Base-by-base conservation (phyloP, 2,888 invertebrate genomes). In the Drosophila paramelanica region DNA sequence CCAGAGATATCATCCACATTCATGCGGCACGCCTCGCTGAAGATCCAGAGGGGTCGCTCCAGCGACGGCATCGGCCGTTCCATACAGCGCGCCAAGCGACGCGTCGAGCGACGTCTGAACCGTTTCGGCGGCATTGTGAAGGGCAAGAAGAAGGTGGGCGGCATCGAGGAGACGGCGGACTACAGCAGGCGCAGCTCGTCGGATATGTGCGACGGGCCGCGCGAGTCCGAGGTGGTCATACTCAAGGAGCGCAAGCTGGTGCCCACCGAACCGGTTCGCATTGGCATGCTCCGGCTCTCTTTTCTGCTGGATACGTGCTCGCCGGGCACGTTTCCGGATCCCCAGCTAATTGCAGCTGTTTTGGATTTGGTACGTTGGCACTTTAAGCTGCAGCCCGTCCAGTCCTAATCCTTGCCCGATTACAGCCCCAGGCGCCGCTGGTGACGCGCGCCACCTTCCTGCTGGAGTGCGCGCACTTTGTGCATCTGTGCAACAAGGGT, bases 401-500 rank as follows among this genome's bases (percentile, higher is more conserved):
- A 31, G 1, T 5, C 17, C 13, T 6, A 23, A n/a, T 14, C 20
- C 14, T 13, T 36, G 3, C 5, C 14, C 8, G 0, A 5, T 45
- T 25, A 23, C 92, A 97, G 95, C 97, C 99, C 33, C 96, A 98
- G 92, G 98, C 99, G 0, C 98, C 99, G 0, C 96, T 99, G 1
- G 96, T 99, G 0, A 95, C 98, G 0, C 94, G 99, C 90, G 99
- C 99, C 4, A 96, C 97, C 0, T 94, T 99, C 57, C 93, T 99
- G 7, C 92, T 99, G 68, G 99, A 99, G 92, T 99, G 99, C 92
- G 96, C 98, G 0, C 96, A 98, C 91, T 96, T 99, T 82, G 99
- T 99, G 2, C 98, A 99, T 90, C 95, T 97, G 77, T 99, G 99
- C 92, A 99, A 99, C 92, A 97, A 97, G 90, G 99, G 99, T 0